These are phyloP conservation scores for Scophthalmus maximus DNA, from an alignment of 2,113 vertebrate species.

Conservation along the genomic window DNA sequence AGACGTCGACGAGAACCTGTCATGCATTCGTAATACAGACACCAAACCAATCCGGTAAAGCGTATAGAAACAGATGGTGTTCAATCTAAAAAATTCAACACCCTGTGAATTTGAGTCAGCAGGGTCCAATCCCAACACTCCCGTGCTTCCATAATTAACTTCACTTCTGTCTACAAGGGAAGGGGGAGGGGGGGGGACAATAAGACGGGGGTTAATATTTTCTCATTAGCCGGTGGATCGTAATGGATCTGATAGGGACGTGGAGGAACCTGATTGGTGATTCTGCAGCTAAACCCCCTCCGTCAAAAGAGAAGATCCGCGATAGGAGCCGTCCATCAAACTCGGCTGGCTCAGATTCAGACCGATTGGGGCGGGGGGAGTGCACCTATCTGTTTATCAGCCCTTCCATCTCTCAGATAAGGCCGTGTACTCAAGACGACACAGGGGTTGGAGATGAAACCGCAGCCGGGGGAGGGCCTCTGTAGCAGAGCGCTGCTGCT, in stretches of 20 bases:
- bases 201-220: conserved; percentile 21
- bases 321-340: conserved; percentile 73
- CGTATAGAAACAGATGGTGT: conserved; percentile 19
- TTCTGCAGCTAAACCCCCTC: conserved; percentile 49
- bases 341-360: conserved; percentile 53
- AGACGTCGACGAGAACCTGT: not conserved
- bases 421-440: conserved; percentile 8
- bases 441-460: conserved; percentile 21
- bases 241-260: conserved; percentile 53
- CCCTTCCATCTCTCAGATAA: conserved; percentile 55
- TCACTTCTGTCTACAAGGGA: conserved; percentile 15
- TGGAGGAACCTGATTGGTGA: conserved; percentile 49
- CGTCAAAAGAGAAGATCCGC: conserved; percentile 34
- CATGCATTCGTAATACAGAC: conserved; percentile 1
- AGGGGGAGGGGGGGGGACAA: not conserved
- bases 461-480: conserved; percentile 2
- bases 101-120: not conserved
- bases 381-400: conserved; percentile 55
- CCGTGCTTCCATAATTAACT: conserved; percentile 34
- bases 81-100: conserved; percentile 23
- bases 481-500: not conserved
- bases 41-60: not conserved
- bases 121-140: conserved; percentile 16
- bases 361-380: conserved; percentile 48
- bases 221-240: conserved; percentile 44